Base-by-base conservation (phyloP, 2,797 vertebrate genomes). In the Parauchenoglanis punctatus region DNA sequence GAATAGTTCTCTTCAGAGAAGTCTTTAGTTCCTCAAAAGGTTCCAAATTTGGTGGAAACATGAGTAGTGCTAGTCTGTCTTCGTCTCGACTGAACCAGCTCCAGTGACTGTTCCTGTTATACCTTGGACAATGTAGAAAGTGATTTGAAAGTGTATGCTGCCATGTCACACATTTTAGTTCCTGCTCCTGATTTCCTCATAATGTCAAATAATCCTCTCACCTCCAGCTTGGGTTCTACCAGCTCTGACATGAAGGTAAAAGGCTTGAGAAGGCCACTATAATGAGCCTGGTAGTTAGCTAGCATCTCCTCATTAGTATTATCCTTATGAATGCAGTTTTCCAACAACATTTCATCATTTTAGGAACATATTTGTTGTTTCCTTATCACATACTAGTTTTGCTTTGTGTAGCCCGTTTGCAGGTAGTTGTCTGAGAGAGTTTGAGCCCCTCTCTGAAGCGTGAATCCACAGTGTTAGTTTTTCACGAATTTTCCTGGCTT, bases 401-500 rank as follows among this genome's bases (percentile, higher is more conserved):
- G 83, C 25, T 73, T 23, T 1, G 23, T 44, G 52, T 59, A 73
- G 83, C 54, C 12, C 18, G 44, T 73, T 84, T 84, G 83, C 83
- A 58, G 31, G 5, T 58, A 59, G 54, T 56, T 73, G 20, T 73
- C 68, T 58, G 52, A 73, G 31, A 31, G 18, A 84, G 68, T 25
- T 58, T 84, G 31, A 72, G 49, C 11, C 18, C 31, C 46, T 23
- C n/a, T 84, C 49, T 56, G 67, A 70, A 40, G 31, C 25, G 20
- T 58, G 67, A 72, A 44, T 40, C 52, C 28, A 84, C 83, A 58
- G 68, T 40, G 67, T 73, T 72, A 72, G 83, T 52, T 35, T 52
- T 35, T 54, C 81, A 68, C 6, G 11, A 70, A 58, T 84, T 58
- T 73, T 84, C 83, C 52, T 73, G 54, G 68, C 68, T 44, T 84